phyloP scores from a whole-genome alignment of 2,797 vertebrate genomes.

The Propithecus deckenii region DNA sequence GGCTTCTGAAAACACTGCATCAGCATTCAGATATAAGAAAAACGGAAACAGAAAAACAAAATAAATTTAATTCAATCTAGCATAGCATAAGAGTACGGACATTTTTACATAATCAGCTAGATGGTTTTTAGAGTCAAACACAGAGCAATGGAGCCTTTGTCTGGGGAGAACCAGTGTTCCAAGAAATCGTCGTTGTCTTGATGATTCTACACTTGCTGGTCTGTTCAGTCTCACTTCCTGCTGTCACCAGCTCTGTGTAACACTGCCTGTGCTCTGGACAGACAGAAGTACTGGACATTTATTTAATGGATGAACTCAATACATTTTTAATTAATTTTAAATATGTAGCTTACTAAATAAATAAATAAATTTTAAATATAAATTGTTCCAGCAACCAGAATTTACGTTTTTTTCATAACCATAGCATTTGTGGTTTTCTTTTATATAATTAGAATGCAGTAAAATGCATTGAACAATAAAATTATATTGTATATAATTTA shows the following conservation, averaged over 20 bases:
- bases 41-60: conserved; percentile 40
- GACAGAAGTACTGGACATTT: not conserved
- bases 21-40: conserved; percentile 54
- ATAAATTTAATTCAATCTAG: conserved; percentile 54
- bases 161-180: not conserved
- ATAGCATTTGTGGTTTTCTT: not conserved
- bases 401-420: not conserved
- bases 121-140: not conserved
- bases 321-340: conserved; percentile 20
- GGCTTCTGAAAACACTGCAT: conserved; percentile 52
- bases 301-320: not conserved
- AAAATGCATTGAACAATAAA: conserved; percentile 49
- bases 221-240: not conserved
- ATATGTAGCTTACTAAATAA: not conserved
- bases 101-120: not conserved
- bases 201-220: not conserved
- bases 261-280: not conserved
- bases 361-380: conserved; percentile 13
- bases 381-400: not conserved
- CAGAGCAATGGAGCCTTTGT: not conserved
- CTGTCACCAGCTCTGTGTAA: not conserved
- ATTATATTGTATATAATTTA: conserved; percentile 43
- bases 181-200: not conserved
- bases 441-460: conserved; percentile 48
- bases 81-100: not conserved